These are phyloP conservation scores for Astatotilapia flaviijosephi DNA, from an alignment of 2,113 vertebrate genomes.

Conservation along the genomic window DNA sequence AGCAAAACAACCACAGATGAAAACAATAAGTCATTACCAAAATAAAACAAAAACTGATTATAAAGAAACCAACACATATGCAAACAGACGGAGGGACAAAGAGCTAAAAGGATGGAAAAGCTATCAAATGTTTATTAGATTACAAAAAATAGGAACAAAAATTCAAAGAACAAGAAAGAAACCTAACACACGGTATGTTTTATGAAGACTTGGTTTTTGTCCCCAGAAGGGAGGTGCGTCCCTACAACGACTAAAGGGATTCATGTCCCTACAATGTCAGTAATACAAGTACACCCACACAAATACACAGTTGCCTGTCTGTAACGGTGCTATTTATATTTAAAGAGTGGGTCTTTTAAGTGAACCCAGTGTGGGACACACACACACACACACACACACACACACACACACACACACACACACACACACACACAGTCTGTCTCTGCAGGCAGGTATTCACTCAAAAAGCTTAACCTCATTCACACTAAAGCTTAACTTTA, in stretches of 20 bases:
- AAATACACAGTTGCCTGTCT: not conserved
- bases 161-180: not conserved
- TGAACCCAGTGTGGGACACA: not conserved
- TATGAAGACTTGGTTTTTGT: not conserved
- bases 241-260: not conserved
- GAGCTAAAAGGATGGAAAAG: not conserved
- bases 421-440: not conserved
- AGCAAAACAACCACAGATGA: not conserved
- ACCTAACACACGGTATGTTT: not conserved
- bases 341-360: slow-evolving; percentile 22
- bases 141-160: not conserved
- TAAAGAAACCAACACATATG: not conserved
- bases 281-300: not conserved
- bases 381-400: not conserved
- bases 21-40: not conserved
- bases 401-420: not conserved
- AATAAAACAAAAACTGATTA: not conserved
- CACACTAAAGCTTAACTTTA: not conserved
- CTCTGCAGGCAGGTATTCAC: not conserved
- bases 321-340: not conserved
- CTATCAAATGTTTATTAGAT: not conserved
- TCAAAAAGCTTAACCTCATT: not conserved
- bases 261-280: not conserved
- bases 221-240: not conserved
- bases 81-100: not conserved